Conservation (phyloP, 2,797 vertebrate genomes). For the Malurus leucopterus region DNA sequence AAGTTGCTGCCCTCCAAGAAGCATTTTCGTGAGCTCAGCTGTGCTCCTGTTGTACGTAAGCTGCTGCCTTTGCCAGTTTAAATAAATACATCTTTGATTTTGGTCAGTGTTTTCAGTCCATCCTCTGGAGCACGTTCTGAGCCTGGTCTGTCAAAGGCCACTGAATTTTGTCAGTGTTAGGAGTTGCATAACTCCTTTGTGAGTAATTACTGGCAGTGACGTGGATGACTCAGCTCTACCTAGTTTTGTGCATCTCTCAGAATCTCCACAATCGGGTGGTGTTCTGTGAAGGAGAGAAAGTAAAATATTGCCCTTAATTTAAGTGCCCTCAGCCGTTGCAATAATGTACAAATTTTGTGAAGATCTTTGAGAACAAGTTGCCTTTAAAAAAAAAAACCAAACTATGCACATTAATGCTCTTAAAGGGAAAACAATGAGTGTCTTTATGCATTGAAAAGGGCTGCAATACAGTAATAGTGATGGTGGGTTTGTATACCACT, state of each 20-base stretch:
- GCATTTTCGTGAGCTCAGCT: neutral
- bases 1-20: neutral
- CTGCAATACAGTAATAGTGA: neutral
- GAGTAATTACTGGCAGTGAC: conserved; percentile 60
- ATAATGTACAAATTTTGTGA: neutral
- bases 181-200: conserved; percentile 60
- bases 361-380: neutral
- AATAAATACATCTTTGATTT: neutral
- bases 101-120: neutral
- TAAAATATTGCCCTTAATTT: neutral
- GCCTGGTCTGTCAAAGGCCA: conserved; percentile 10
- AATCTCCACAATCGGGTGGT: neutral
- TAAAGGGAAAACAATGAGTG: conserved; percentile 12
- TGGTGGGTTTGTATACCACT: neutral
- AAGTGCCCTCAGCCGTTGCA: neutral
- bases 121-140: neutral
- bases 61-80: neutral
- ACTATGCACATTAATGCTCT: neutral
- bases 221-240: conserved; percentile 59
- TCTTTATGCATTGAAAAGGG: conserved; percentile 17
- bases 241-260: conserved; percentile 28
- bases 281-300: neutral
- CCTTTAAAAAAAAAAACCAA: neutral
- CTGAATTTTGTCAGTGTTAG: conserved; percentile 41
- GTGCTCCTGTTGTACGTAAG: neutral